Conservation (phyloP, 2,888 invertebrate genomes). For the Drosophila greeni region DNA sequence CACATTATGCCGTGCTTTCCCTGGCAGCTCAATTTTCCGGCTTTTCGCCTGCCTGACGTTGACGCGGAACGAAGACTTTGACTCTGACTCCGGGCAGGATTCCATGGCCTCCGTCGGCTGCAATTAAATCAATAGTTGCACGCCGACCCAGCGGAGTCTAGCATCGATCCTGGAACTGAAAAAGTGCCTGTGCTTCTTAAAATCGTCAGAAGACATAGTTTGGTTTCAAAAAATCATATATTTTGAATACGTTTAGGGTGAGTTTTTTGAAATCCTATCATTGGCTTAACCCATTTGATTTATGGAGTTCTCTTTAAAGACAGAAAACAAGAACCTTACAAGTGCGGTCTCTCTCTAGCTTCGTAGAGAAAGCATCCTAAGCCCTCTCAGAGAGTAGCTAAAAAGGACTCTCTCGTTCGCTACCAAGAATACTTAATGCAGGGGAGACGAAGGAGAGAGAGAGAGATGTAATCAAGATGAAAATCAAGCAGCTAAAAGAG, state of each 20-base stretch:
- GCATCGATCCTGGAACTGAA: conserved; percentile 7
- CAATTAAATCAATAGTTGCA: conserved; percentile 34
- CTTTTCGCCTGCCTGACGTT: conserved; percentile 28
- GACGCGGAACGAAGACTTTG: conserved; percentile 13
- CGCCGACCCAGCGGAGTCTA: background rate
- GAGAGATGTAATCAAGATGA: no score
- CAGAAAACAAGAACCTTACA: background rate
- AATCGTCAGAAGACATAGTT: background rate
- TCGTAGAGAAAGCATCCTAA: no score
- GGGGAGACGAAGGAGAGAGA: no score
- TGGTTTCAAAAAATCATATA: no score
- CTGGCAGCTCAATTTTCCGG: conserved; percentile 36
- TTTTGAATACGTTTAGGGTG: background rate
- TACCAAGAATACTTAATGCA: background rate
- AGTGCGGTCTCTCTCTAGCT: no score
- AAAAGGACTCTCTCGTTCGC: background rate
- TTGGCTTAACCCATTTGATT: background rate
- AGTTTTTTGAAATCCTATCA: background rate
- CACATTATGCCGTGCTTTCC: conserved; percentile 29
- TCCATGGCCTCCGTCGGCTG: conserved; percentile 17
- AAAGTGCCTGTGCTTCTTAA: background rate
- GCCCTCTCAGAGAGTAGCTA: no score
- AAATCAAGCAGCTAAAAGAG: no score
- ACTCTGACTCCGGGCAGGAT: conserved; percentile 1
- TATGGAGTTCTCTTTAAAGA: background rate